A percentile compares a stretch with the other conserved stretches of the same genome.
Evolutionary conservation across 2,888 invertebrate species (phyloP).

Genomic region (Spilosoma lubricipeda): DNA sequence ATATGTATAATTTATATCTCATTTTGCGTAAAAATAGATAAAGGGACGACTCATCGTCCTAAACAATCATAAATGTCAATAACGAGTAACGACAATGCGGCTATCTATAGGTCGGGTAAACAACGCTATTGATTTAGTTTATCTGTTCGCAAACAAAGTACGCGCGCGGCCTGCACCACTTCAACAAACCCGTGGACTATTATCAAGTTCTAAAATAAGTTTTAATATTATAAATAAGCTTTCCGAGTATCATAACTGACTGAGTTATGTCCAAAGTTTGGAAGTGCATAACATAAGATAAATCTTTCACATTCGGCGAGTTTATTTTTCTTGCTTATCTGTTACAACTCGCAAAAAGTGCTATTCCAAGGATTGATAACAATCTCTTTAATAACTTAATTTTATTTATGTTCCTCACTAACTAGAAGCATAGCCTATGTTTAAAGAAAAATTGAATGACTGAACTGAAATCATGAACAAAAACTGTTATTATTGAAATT

Average conservation of each 20-base stretch:
- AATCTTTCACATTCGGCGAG: slow-evolving; percentile 36
- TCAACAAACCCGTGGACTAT: slow-evolving; percentile 18
- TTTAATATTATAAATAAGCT: background rate
- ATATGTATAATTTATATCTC: slow-evolving; percentile 6
- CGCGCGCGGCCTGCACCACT: slow-evolving; percentile 53
- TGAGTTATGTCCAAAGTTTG: background rate
- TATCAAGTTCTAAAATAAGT: slow-evolving; percentile 10
- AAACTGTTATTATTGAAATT: slow-evolving; percentile 57
- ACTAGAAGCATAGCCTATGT: slow-evolving; percentile 2
- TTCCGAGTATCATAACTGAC: background rate
- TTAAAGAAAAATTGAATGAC: slow-evolving; percentile 1
- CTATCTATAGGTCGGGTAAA: slow-evolving; percentile 73
- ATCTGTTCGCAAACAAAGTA: slow-evolving; percentile 71
- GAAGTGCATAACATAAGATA: slow-evolving; percentile 20
- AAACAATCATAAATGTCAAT: slow-evolving; percentile 69
- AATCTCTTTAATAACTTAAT: slow-evolving; percentile 29
- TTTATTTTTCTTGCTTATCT: slow-evolving; percentile 33
- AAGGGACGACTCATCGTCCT: slow-evolving; percentile 72
- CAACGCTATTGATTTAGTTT: slow-evolving; percentile 80
- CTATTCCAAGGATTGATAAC: slow-evolving; percentile 37
- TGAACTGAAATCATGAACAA: slow-evolving; percentile 22
- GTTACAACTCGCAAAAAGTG: slow-evolving; percentile 30
- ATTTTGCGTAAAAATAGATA: slow-evolving; percentile 57
- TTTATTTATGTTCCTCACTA: slow-evolving; percentile 24
- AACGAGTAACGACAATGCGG: slow-evolving; percentile 72